Evolutionary conservation across 2,797 vertebrate species (phyloP), one percentile per base, ranked within the genome.

Genomic region (Sarcoramphus papa): DNA sequence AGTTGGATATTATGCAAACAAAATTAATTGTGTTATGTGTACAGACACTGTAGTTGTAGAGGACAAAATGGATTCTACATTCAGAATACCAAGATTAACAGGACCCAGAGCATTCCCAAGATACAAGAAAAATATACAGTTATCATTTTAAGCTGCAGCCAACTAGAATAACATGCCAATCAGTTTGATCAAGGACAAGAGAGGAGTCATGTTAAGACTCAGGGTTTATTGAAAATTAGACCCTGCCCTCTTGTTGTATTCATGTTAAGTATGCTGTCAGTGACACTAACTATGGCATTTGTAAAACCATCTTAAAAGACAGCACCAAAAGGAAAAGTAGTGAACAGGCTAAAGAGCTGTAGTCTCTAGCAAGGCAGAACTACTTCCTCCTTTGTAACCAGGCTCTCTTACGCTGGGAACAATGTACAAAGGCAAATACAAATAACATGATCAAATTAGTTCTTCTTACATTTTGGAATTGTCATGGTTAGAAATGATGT

Each of bases 401-500:
- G 30, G 31, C 3, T 50, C 57, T 59, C 63, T 96, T 75, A 62
- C 33, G 69, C 92, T 87, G 75, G 8, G 63, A 95, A 85, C 59
- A 79, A 92, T 8, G 77, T 63, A 67, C 48, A 69, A 53, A 92
- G 68, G 59, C 31, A 50, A 94, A 93, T 40, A 91, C 51, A 90
- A 35, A 14, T 73, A 74, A 88, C 0, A 2, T 25, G 25, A 63
- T 80, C 18, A 16, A 85, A 45, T 76, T 63, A 15, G 8, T 85
- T 96, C 69, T 94, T 95, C 77, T 83, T 76, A 33, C 5, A 16
- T 91, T 91, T 88, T 96, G 78, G 37, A 92, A 90, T 67, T 33
- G 11, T 81, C 51, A 67, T 67, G 50, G 64, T 91, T 90, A 78
- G 91, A 96, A 93, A 64, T n/a, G 22, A 87, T 73, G 91, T 53